phyloP scores from a whole-genome alignment of 2,113 vertebrate species.

The Paramormyrops kingsleyae region DNA sequence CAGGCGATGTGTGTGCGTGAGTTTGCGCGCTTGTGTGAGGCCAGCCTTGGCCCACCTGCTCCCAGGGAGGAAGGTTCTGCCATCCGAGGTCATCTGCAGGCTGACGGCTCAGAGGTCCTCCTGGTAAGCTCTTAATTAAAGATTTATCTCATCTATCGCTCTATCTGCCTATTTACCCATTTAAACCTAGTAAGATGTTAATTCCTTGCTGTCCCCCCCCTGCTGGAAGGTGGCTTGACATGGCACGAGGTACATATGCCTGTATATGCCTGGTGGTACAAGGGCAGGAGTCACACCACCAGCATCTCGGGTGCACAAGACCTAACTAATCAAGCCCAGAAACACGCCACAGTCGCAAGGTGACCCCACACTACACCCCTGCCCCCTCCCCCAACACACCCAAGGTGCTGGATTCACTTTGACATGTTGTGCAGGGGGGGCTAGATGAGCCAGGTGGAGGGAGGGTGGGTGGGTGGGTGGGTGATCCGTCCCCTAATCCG shows the following conservation, averaged over 20 bases:
- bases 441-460: background rate
- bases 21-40: background rate
- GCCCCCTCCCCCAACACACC: background rate
- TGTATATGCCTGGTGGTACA: background rate
- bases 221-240: constrained; percentile 21
- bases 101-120: constrained; percentile 34
- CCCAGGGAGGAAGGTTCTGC: background rate
- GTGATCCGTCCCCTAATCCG: constrained; percentile 20
- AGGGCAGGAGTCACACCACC: too few species aligned
- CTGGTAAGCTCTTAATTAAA: constrained; percentile 56
- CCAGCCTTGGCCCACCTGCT: background rate
- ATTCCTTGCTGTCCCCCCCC: constrained; percentile 27
- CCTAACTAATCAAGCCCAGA: background rate
- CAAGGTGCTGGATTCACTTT: background rate
- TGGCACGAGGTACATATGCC: background rate
- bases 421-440: background rate
- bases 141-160: constrained; percentile 55
- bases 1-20: background rate
- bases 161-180: constrained; percentile 56
- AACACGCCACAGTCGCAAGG: background rate
- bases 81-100: constrained; percentile 36
- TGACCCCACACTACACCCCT: background rate
- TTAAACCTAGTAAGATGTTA: constrained; percentile 49
- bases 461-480: background rate
- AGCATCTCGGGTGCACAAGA: background rate